Evolutionary conservation across 2,113 vertebrate genomes (phyloP).

Genomic region (Rallus limicola): DNA sequence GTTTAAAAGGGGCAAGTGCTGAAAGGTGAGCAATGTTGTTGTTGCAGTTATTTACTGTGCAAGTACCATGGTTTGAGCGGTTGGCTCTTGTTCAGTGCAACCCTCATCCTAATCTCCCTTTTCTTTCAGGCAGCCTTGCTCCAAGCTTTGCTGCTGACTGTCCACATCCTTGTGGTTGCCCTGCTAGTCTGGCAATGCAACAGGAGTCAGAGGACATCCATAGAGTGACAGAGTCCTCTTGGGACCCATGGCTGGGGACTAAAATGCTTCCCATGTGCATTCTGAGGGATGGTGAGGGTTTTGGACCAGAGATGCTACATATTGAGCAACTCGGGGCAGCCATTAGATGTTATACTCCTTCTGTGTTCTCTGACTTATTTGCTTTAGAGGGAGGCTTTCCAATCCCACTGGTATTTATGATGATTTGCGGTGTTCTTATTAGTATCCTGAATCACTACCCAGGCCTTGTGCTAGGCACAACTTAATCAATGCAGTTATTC

Average conservation of each 20-base stretch:
- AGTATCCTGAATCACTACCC: background rate
- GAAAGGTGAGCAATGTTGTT: constrained; percentile 22
- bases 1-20: constrained; percentile 25
- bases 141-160: background rate
- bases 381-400: constrained; percentile 20
- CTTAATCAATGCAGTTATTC: background rate
- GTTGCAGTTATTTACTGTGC: background rate
- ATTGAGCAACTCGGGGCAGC: background rate
- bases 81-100: background rate
- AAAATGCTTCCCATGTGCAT: background rate
- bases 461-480: background rate
- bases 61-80: background rate
- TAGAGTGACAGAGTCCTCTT: rapidly evolving
- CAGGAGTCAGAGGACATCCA: background rate
- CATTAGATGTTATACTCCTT: background rate
- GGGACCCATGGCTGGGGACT: background rate
- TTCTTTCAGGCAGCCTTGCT: background rate
- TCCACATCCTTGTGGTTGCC: background rate
- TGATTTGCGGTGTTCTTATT: constrained; percentile 27
- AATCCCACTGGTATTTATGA: background rate
- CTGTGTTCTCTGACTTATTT: constrained; percentile 23
- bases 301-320: background rate
- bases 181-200: background rate
- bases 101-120: background rate
- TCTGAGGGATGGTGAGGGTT: background rate